These are phyloP conservation scores for Oscheius onirici DNA, from an alignment of 2,888 invertebrate genomes.

Conservation along the genomic window DNA sequence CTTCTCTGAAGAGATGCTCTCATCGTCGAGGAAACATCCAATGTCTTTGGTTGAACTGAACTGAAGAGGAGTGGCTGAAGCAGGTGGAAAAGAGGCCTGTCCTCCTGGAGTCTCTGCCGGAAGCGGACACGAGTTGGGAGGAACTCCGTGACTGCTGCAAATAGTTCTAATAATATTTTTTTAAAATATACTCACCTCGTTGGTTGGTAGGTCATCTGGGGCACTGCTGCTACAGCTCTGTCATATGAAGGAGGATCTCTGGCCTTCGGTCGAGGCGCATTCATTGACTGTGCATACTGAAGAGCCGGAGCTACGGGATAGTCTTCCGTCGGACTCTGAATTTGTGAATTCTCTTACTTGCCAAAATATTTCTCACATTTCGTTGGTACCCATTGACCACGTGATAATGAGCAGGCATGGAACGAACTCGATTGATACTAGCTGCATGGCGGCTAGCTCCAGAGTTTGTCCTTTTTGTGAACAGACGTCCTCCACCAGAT, in stretches of 20 bases:
- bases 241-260: slow-evolving; percentile 51
- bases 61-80: slow-evolving; percentile 48
- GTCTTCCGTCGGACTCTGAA: slow-evolving; percentile 34
- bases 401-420: slow-evolving; percentile 60
- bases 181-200: not conserved
- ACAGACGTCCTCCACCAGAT: slow-evolving; percentile 38
- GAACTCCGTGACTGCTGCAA: slow-evolving; percentile 18
- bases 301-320: slow-evolving; percentile 17
- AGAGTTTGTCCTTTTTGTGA: slow-evolving; percentile 49
- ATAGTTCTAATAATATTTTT: not conserved
- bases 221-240: slow-evolving; percentile 18
- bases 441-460: slow-evolving; percentile 41
- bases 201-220: slow-evolving; percentile 9
- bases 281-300: slow-evolving; percentile 46
- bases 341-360: not conserved
- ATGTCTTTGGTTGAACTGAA: slow-evolving; percentile 26
- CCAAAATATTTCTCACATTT: slow-evolving; percentile 27
- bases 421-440: slow-evolving; percentile 59
- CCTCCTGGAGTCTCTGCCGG: slow-evolving; percentile 51
- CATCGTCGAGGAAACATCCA: slow-evolving; percentile 24
- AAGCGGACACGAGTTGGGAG: slow-evolving; percentile 41
- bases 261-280: slow-evolving; percentile 38
- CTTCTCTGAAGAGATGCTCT: slow-evolving; percentile 35
- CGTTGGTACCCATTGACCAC: slow-evolving; percentile 39
- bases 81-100: slow-evolving; percentile 53